Evolutionary conservation across 2,888 invertebrate species (phyloP), one percentile per base, ranked within the genome.

Genomic region (Myopa tessellatipennis): DNA sequence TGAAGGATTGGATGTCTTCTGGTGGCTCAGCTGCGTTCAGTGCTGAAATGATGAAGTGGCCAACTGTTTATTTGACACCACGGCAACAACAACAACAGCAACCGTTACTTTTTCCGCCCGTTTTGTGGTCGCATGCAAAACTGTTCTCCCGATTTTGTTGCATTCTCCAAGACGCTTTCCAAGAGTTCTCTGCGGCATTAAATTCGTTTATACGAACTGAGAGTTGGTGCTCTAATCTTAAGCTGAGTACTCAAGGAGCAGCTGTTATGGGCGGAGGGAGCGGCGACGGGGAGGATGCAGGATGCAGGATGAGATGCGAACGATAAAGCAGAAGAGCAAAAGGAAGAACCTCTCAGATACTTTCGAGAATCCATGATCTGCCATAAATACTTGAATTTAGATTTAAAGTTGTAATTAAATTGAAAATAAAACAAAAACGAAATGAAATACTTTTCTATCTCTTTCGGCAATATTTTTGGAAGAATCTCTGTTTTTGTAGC

Each of bases 1-100:
- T 61, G 61, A 26, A 45, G 63, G 26, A 34, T 73, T 63, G 63
- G 40, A 73, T 45, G 63, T 60, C 40, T 63, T 73, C 50, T 18
- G 18, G 36, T 63, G 73, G 40, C 61, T 12, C 63, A 26, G 61
- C 18, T 3, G 61, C 26, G 4, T 61, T 61, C 61, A 8, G 26
- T 34, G 10, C 34, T 72, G 72, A 72, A 69, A 50, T 14, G 50
- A 69, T 69, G 50, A 69, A 50, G 50, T 14, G 40, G 50, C 18
- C 50, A 7, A 5, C 18, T 52, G 45, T 69, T 68, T 68, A 45
- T 69, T 50, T 69, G 34, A 61, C n/a, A 26, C 50, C 18, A 34
- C 69, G 18, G 16, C n/a, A 67, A 36, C 1, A 26, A 65, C n/a
- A 40, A 26, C 50, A 12, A 34, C 69, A 26, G 26, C n/a, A 40